Evolutionary conservation across 2,113 vertebrate species (phyloP).

Genomic region (Boulengeromyrus knoepffleri): DNA sequence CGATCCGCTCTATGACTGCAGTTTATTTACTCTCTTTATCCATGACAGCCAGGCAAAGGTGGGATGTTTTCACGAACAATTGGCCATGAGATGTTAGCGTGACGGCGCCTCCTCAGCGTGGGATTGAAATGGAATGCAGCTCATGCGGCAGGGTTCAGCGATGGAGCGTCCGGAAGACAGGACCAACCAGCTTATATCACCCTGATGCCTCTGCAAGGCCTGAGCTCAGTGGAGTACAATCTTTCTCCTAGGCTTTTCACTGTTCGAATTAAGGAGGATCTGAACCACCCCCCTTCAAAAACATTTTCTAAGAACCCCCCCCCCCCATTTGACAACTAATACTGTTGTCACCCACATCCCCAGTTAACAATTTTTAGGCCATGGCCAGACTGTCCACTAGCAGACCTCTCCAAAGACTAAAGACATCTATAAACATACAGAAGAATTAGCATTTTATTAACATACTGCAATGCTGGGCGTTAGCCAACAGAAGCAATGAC

Average conservation of each 20-base stretch:
- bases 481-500: background rate
- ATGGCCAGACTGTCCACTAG: background rate
- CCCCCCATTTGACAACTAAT: background rate
- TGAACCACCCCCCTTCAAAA: background rate
- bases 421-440: background rate
- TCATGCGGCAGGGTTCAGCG: background rate
- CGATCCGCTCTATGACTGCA: background rate
- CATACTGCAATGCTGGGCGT: background rate
- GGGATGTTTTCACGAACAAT: background rate
- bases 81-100: background rate
- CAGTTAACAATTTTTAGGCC: background rate
- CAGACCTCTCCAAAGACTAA: background rate
- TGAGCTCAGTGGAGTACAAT: background rate
- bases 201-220: background rate
- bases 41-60: background rate
- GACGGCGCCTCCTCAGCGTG: background rate
- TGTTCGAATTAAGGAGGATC: background rate
- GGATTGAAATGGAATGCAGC: background rate
- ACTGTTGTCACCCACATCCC: background rate
- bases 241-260: background rate
- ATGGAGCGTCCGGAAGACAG: background rate
- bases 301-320: background rate
- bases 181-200: background rate
- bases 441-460: background rate
- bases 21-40: background rate